Evolutionary conservation across 2,888 invertebrate genomes (phyloP).

Genomic region (Pseudococcus viburni): DNA sequence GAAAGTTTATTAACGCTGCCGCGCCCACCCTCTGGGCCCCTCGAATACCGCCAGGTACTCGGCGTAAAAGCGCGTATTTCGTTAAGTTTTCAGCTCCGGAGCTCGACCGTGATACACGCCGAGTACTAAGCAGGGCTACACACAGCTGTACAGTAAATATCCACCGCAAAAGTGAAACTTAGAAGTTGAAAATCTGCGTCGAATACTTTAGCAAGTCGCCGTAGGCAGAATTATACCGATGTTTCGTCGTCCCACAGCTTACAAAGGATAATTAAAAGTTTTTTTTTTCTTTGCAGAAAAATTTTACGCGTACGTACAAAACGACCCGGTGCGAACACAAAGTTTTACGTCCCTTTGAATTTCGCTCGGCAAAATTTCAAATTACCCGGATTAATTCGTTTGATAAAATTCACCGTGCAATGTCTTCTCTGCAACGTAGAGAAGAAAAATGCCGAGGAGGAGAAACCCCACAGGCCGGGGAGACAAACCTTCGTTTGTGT

Average conservation of each 20-base stretch:
- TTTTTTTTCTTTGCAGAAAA: not conserved
- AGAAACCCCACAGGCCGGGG: too few relatives aligned
- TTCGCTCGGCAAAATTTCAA: constrained; percentile 16
- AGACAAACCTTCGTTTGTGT: too few relatives aligned
- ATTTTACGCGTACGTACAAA: constrained; percentile 2
- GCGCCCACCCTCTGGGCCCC: not conserved
- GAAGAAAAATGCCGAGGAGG: too few relatives aligned
- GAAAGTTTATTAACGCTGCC: constrained; percentile 10
- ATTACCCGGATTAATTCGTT: constrained; percentile 31
- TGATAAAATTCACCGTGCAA: not conserved
- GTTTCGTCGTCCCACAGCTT: not conserved
- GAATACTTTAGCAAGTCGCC: constrained; percentile 17
- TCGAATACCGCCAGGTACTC: not conserved
- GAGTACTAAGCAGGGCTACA: not conserved
- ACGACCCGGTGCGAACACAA: not conserved
- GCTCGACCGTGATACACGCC: not conserved
- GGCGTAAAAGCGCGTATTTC: not conserved
- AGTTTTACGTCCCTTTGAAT: constrained; percentile 1
- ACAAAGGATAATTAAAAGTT: constrained; percentile 35
- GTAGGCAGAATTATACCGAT: not conserved
- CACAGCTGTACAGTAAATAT: constrained; percentile 16
- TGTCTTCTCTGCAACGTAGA: not conserved
- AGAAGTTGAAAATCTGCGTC: constrained; percentile 10
- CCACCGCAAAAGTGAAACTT: constrained; percentile 35
- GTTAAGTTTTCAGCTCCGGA: not conserved